These are phyloP conservation scores for Bergia sp. DNA, from an alignment of 92 coral and sea anemone species.

Conservation along the genomic window DNA sequence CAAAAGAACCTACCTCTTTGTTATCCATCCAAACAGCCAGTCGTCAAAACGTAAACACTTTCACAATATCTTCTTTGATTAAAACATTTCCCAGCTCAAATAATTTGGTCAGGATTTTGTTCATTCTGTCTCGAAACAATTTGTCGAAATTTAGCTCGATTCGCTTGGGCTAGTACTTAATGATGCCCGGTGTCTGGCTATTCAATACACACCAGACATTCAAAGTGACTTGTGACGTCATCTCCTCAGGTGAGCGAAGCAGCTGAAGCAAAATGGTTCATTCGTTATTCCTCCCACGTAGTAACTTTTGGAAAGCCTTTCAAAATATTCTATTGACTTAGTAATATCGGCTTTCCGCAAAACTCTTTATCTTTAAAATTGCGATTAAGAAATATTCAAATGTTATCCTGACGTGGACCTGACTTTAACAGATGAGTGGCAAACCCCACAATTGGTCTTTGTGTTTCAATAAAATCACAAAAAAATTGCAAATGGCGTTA, in stretches of 20 bases:
- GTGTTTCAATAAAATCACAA: neutral
- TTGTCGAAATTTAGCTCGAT: neutral
- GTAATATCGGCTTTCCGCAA: neutral
- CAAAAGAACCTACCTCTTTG: slow-evolving; percentile 3
- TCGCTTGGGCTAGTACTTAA: slow-evolving; percentile 5
- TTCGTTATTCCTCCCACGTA: slow-evolving; percentile 23
- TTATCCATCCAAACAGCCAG: neutral
- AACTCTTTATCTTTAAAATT: no score
- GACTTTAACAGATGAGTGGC: neutral
- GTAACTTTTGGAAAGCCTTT: neutral
- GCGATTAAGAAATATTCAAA: neutral
- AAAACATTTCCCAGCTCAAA: neutral
- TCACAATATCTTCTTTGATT: neutral
- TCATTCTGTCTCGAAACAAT: neutral
- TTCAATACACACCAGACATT: slow-evolving; percentile 1
- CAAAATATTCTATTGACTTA: neutral
- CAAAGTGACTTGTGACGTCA: slow-evolving; percentile 15
- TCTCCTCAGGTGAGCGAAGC: neutral
- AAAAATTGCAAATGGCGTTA: neutral
- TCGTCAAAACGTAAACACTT: neutral
- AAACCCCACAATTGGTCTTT: neutral
- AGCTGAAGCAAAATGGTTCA: neutral
- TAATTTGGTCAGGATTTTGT: neutral
- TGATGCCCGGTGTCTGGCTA: slow-evolving; percentile 15
- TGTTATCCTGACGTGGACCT: no score